phyloP scores from a whole-genome alignment of 92 coral and sea anemone genomes.

The Porites cylindrica region DNA sequence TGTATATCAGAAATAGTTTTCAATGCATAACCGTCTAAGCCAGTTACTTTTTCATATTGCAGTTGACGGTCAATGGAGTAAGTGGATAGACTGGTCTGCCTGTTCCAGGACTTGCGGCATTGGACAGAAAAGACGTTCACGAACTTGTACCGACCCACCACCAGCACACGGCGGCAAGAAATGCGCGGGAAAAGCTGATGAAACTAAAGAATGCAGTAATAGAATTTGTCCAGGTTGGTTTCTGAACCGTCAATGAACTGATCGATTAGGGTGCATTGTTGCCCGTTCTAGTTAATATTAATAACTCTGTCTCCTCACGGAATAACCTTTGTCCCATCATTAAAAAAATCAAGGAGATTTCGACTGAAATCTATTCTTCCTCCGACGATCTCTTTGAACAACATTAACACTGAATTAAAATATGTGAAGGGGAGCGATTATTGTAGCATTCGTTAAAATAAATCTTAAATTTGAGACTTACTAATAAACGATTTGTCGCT shows the following conservation, averaged over 20 bases:
- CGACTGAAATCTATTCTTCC: too few species aligned
- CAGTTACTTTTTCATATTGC: neutral
- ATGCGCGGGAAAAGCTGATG: slow-evolving; percentile 12
- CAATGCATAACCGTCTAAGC: neutral
- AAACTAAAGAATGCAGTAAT: slow-evolving; percentile 36
- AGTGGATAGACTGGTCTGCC: slow-evolving; percentile 27
- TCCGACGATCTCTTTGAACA: too few species aligned
- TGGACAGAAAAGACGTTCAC: slow-evolving; percentile 35
- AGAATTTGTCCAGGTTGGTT: slow-evolving; percentile 43
- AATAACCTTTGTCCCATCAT: too few species aligned
- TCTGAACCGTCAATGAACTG: neutral
- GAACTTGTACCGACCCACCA: slow-evolving; percentile 38
- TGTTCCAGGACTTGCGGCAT: slow-evolving; percentile 47
- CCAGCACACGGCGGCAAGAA: slow-evolving; percentile 38
- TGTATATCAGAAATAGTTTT: too few species aligned
- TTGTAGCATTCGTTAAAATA: too few species aligned
- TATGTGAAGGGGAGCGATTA: too few species aligned
- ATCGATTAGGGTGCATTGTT: neutral
- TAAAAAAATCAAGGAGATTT: too few species aligned
- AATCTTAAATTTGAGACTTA: too few species aligned
- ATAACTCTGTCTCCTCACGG: too few species aligned
- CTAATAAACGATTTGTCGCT: too few species aligned
- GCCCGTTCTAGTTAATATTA: too few species aligned
- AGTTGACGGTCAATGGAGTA: slow-evolving; percentile 49
- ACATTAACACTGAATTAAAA: too few species aligned